These are phyloP conservation scores for Agapornis canus DNA, from an alignment of 2,797 vertebrate species.

Conservation along the genomic window DNA sequence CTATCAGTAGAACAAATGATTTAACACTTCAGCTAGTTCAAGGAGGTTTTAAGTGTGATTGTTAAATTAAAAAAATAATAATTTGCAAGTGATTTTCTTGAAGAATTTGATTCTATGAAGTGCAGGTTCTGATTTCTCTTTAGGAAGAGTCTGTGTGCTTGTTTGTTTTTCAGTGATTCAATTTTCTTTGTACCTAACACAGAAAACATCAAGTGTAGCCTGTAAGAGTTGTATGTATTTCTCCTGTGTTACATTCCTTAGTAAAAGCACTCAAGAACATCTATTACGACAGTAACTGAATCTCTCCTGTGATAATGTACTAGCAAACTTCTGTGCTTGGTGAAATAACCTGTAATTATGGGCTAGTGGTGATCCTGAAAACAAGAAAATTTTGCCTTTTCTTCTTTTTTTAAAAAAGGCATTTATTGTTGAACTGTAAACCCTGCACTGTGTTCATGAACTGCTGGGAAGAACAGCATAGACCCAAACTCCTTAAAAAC, in stretches of 20 bases:
- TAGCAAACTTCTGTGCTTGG: background rate
- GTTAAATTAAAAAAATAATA: background rate
- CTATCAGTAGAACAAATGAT: background rate
- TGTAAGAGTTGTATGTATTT: background rate
- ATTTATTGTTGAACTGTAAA: background rate
- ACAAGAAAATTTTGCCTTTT: background rate
- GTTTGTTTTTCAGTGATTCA: background rate
- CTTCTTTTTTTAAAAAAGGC: background rate
- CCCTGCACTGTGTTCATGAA: background rate
- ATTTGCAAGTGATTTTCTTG: background rate
- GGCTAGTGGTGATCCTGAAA: background rate
- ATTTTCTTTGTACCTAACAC: background rate
- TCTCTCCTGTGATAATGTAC: background rate
- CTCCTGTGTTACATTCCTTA: background rate
- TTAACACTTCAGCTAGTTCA: background rate
- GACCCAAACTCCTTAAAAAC: background rate
- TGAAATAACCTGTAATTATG: background rate
- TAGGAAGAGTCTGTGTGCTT: background rate
- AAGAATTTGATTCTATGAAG: background rate
- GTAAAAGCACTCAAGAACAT: background rate
- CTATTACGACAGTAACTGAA: background rate
- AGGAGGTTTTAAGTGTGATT: background rate
- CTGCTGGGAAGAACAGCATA: background rate
- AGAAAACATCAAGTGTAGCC: background rate
- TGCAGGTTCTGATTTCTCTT: background rate